Evolutionary conservation across 2,113 vertebrate genomes (phyloP).

Genomic region (Campylomormyrus tamandua): DNA sequence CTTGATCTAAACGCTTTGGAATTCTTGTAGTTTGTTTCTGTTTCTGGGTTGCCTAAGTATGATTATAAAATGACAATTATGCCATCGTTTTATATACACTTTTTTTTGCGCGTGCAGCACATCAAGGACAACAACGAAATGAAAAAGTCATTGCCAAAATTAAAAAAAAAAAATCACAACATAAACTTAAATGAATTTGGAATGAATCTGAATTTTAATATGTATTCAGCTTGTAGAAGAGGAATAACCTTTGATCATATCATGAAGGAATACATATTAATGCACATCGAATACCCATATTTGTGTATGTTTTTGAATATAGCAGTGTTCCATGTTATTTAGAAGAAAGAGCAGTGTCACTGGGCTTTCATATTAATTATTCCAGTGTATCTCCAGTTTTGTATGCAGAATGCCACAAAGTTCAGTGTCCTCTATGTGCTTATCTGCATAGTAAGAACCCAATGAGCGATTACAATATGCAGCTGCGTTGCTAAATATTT

Average conservation of each 20-base stretch:
- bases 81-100: not conserved
- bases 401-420: not conserved
- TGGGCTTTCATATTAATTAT: not conserved
- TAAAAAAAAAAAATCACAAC: not conserved
- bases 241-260: slow-evolving; percentile 8
- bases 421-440: not conserved
- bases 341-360: not conserved
- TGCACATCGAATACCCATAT: not conserved
- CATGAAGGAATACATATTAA: slow-evolving; percentile 11
- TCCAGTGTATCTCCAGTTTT: not conserved
- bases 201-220: slow-evolving; percentile 7
- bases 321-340: not conserved
- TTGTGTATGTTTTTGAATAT: not conserved
- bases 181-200: slow-evolving; percentile 4
- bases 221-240: not conserved
- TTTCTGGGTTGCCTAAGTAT: not conserved
- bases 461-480: not conserved
- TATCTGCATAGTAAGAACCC: not conserved
- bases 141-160: not conserved
- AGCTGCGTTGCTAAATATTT: not conserved
- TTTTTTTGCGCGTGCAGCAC: not conserved
- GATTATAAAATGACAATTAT: not conserved
- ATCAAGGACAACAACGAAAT: not conserved
- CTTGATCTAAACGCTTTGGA: not conserved
- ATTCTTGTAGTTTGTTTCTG: not conserved